Evolutionary conservation across 1,140 invertebrate genomes (phyloP), one percentile per base, ranked within the genome.

Genomic region (Aphaenogaster ashmeadi): DNA sequence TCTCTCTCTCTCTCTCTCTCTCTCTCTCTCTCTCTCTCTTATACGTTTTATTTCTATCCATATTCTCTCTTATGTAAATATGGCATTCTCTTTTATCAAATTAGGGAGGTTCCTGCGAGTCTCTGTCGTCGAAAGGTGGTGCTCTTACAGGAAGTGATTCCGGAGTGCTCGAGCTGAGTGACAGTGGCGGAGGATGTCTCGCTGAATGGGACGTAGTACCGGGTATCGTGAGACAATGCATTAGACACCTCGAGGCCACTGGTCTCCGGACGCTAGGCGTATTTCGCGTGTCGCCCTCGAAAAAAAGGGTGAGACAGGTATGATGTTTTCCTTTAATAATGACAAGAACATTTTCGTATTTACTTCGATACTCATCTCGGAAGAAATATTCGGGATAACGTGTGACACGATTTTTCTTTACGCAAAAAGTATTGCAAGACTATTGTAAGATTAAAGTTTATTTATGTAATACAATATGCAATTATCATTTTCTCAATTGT

Each of bases 271-370:
- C 98, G 18, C 96, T 98, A 11, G 98, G 98, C 1, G 97, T 99
- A 64, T 99, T 99, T 95, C 96, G 98, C 86, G 98, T 99, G 38
- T 98, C 98, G 67, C 97, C 98, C 58, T 98, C 98, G 0, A 98
- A 98, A 94, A 99, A 99, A 94, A 96, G 98, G 94, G 97, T 98
- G 50, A 96, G 98, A 95, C 98, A 99, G 97, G 98, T 99, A 94
- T 94, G 94, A 41, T 33, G n/a, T 50, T 44, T n/a, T 58, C 2
- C 9, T 41, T 38, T 21, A 27, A 60, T 50, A 47, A 84, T 27
- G 52, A 44, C 3, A 15, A 38, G 13, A 38, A 3, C 9, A 41
- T 21, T 41, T 84, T 44, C 18, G 9, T 21, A 21, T 62, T 27
- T 36, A 27, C 3, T 47, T 44, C 33, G 5, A 58, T 44, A 47